Conservation (phyloP, 1,140 invertebrate species). For the Antheraea mylitta region DNA sequence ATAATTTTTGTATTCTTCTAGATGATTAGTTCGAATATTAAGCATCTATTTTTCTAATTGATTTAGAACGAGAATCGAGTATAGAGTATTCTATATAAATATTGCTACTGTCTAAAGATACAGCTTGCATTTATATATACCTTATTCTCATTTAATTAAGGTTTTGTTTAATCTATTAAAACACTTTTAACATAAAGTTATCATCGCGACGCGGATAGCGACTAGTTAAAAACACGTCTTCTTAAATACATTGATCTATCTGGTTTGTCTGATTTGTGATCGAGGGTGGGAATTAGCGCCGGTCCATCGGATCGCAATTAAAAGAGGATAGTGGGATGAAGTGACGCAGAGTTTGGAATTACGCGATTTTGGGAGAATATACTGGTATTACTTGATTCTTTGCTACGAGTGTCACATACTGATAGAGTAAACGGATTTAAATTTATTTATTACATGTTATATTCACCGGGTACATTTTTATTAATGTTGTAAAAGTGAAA, state of each 20-base stretch:
- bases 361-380: constrained; percentile 9
- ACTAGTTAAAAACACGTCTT: background rate
- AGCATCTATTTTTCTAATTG: too few species aligned
- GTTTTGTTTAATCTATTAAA: too few species aligned
- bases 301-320: constrained; percentile 68
- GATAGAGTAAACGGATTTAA: background rate
- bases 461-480: too few species aligned
- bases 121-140: too few species aligned
- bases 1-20: too few species aligned
- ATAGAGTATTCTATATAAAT: too few species aligned
- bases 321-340: constrained; percentile 37
- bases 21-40: too few species aligned
- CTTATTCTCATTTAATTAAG: too few species aligned
- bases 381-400: constrained; percentile 30
- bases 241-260: background rate
- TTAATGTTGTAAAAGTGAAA: too few species aligned
- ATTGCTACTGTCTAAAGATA: too few species aligned
- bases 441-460: background rate
- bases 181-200: too few species aligned
- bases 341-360: constrained; percentile 34
- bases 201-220: background rate
- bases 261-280: background rate
- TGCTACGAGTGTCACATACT: background rate
- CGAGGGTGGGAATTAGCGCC: constrained; percentile 44
- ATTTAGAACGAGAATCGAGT: too few species aligned